Conservation (phyloP, 2,797 vertebrate genomes). For the Tapirus indicus region DNA sequence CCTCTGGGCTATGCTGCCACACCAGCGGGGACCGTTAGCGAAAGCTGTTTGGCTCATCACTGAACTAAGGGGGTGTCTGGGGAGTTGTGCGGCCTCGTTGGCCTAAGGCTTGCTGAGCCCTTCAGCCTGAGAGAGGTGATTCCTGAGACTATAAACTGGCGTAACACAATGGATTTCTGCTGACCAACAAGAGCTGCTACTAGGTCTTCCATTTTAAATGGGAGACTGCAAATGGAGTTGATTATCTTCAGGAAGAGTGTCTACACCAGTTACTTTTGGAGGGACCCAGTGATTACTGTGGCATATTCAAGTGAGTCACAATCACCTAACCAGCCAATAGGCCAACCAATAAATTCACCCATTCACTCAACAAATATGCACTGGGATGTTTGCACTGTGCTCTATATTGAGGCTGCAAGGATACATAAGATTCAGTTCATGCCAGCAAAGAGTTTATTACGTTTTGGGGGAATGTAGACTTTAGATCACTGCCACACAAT, state of each 20-base stretch:
- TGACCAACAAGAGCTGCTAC: not conserved
- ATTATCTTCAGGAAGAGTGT: not conserved
- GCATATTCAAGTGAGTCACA: not conserved
- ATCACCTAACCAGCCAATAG: not conserved
- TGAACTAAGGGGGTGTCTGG: not conserved
- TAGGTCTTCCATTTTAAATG: not conserved
- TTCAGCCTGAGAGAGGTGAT: not conserved
- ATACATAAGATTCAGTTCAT: rapidly evolving
- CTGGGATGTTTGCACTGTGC: not conserved
- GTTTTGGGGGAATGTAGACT: not conserved
- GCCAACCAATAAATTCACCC: not conserved
- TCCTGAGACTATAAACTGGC: not conserved
- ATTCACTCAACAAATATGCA: not conserved
- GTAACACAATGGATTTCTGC: not conserved
- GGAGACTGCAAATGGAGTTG: not conserved
- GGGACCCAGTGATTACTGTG: not conserved
- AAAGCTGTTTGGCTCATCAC: not conserved
- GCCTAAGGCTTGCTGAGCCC: not conserved
- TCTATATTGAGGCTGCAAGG: not conserved
- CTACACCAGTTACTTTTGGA: not conserved
- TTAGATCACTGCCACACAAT: too few species aligned
- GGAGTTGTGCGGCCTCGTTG: not conserved
- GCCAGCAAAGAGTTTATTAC: not conserved
- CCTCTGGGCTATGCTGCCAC: not conserved
- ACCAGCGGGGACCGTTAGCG: not conserved